Evolutionary conservation across 2,888 invertebrate species (phyloP).

Genomic region (Diabrotica balteata): DNA sequence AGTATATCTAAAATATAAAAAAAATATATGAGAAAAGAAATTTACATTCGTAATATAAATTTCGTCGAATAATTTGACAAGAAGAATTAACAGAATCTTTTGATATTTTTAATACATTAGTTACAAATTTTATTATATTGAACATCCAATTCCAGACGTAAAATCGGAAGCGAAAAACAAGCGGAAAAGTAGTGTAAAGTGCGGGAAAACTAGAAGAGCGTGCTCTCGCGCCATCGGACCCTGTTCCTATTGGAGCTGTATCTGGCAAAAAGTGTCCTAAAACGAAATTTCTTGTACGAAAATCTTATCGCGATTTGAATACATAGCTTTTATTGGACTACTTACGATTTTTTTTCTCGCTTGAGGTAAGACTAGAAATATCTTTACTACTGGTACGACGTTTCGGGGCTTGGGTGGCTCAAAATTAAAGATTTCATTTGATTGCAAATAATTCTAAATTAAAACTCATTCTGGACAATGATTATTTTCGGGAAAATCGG

Average conservation of each 20-base stretch:
- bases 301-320: conserved; percentile 47
- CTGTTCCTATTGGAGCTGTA: conserved; percentile 34
- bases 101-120: no score
- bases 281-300: conserved; percentile 34
- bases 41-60: no score
- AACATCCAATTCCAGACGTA: conserved; percentile 24
- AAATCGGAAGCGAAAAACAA: conserved; percentile 41
- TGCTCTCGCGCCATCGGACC: conserved; percentile 35
- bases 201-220: conserved; percentile 35
- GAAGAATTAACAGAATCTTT: no score
- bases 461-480: no score
- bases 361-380: conserved; percentile 11
- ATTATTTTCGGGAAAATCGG: no score
- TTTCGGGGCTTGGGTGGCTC: no score
- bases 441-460: no score
- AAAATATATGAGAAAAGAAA: no score
- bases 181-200: conserved; percentile 42
- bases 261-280: conserved; percentile 33
- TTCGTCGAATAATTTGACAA: no score
- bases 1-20: no score
- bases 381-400: conserved; percentile 3
- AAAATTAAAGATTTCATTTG: no score
- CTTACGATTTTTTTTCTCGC: conserved; percentile 2
- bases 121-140: no score
- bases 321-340: conserved; percentile 20